Evolutionary conservation across 53 echinoderm and acorn worm species (phyloP), one percentile per base, ranked within the genome.

Genomic region (Holothuria leucospilota): DNA sequence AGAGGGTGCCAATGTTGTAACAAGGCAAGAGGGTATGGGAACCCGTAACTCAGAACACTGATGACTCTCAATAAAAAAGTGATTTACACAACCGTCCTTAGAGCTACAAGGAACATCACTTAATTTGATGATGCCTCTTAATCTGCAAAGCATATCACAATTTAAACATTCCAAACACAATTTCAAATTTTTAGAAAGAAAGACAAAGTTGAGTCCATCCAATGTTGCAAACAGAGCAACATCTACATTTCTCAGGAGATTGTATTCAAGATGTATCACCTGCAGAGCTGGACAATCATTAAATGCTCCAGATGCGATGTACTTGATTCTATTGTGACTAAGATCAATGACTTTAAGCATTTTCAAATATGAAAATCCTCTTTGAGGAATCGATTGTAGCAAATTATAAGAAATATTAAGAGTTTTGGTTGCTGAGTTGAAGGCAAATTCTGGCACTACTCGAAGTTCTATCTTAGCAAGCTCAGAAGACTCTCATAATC

Each of bases 211-310:
- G 26, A 80, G 56, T 53, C 6, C 4, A 10, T 51, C 38, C 11
- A 80, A 29, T 20, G 29, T 14, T 18, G 27, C 61, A 60, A 60
- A 80, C 7, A 20, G 20, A 21, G 80, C 29, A 58, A 80, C 8
- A 38, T 16, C 8, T 5, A 80, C 59, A 15, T n/a, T 59, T 21
- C 53, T 34, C 34, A 80, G 56, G 16, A 58, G 15, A 59, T 80
- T 80, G 16, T 80, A 29, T 59, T 80, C 58, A 18, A 80, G 80
- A 59, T 34, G 53, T 51, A 80, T 59, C 9, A n/a, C 8, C 56
- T 10, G 60, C 4, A 80, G 80, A 21, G 21, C 12, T 0, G 14
- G 26, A 28, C 38, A 28, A 18, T 59, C 26, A 29, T 34, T 16
- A 59, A 80, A 61, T 10, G 80, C 59, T 14, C 56, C 61, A 59